phyloP scores from a whole-genome alignment of 2,113 vertebrate genomes.

The Pungitius pungitius region DNA sequence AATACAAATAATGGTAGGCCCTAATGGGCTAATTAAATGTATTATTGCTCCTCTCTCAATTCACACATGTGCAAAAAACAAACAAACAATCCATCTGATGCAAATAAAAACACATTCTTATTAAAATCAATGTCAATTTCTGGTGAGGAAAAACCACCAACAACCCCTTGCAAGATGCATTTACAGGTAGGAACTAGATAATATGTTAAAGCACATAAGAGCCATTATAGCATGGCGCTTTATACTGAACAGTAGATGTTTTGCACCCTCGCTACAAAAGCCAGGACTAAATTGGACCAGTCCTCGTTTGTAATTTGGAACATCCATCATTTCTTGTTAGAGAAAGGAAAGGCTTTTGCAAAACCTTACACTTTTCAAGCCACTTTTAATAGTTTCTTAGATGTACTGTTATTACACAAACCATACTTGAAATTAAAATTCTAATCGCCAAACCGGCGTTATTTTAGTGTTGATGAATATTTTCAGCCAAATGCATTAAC shows the following conservation, averaged over 20 bases:
- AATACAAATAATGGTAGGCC: neutral
- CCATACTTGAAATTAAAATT: neutral
- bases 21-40: neutral
- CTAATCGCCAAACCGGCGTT: neutral
- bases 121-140: constrained; percentile 89
- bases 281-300: constrained; percentile 92
- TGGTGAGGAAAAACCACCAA: constrained; percentile 70
- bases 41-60: neutral
- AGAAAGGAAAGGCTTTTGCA: constrained; percentile 67
- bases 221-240: constrained; percentile 85
- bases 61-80: neutral
- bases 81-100: neutral
- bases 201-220: constrained; percentile 93
- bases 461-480: neutral
- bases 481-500: neutral
- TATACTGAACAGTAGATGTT: constrained; percentile 74
- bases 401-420: neutral
- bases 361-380: constrained; percentile 32
- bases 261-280: constrained; percentile 78
- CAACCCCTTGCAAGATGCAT: constrained; percentile 82
- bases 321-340: constrained; percentile 99
- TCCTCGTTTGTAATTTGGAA: constrained; percentile 91
- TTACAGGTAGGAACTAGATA: constrained; percentile 76
- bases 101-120: constrained; percentile 50
- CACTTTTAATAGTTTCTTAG: constrained; percentile 3